These are phyloP conservation scores for Epizoanthus illoricatus DNA, from an alignment of 92 coral and sea anemone species.

Conservation along the genomic window DNA sequence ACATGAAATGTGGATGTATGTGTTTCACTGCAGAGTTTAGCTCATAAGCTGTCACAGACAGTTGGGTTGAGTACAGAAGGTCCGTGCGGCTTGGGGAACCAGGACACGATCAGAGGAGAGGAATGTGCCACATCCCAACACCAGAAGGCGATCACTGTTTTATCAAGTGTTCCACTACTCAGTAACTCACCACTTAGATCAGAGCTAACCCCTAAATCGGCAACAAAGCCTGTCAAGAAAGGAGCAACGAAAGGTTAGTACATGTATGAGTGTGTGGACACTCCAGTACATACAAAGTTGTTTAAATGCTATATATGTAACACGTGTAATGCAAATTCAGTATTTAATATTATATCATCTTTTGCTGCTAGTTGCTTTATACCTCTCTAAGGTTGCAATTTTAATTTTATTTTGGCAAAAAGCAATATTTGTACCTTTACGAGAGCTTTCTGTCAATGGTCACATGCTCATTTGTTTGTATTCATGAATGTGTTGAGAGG, in stretches of 20 bases:
- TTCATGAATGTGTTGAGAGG: no score
- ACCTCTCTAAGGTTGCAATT: no score
- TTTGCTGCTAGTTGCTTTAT: no score
- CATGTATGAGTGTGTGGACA: not conserved
- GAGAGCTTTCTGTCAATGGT: no score
- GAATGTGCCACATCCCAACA: conserved; percentile 27
- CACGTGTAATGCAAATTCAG: no score
- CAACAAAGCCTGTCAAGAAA: conserved; percentile 48
- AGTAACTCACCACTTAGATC: conserved; percentile 93
- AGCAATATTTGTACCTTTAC: no score
- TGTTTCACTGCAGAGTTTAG: conserved; percentile 29
- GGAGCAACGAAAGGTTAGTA: conserved; percentile 9
- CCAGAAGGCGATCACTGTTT: conserved; percentile 59
- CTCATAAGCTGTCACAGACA: conserved; percentile 55
- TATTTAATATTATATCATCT: no score
- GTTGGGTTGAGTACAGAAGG: conserved; percentile 61
- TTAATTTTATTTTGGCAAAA: no score
- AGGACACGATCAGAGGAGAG: conserved; percentile 35
- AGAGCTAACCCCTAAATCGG: conserved; percentile 75
- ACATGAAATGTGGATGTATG: not conserved
- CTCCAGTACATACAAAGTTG: no score
- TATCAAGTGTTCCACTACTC: conserved; percentile 84
- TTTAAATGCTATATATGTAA: no score
- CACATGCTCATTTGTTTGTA: no score
- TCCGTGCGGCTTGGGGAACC: conserved; percentile 38